Percentiles rank a stretch among this genome's conserved stretches.
Evolutionary conservation across 2,113 vertebrate genomes (phyloP).

Genomic region (Rhinolophus sinicus): DNA sequence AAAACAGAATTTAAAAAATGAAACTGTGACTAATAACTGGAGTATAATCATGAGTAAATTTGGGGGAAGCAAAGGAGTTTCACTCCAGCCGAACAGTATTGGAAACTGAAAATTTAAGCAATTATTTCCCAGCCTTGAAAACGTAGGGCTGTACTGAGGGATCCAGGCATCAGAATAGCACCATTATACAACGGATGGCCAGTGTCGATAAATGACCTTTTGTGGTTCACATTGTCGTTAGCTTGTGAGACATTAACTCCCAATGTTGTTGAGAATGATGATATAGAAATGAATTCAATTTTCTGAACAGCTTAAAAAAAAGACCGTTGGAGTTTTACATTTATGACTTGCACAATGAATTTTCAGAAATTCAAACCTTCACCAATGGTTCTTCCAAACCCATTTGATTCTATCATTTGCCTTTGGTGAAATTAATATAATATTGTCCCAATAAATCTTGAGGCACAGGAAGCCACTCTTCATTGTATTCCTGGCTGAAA

Average conservation of each 20-base stretch:
- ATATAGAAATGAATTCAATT: background rate
- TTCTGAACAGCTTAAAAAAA: background rate
- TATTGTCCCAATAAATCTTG: background rate
- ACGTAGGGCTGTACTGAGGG: background rate
- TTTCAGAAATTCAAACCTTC: conserved; percentile 16
- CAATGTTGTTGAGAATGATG: background rate
- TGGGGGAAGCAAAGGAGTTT: background rate
- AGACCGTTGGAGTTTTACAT: background rate
- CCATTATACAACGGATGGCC: background rate
- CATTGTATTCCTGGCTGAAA: background rate
- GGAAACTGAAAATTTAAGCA: background rate
- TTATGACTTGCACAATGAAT: background rate
- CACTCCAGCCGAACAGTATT: background rate
- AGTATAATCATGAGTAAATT: background rate
- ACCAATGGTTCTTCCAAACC: background rate
- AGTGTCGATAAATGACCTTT: background rate
- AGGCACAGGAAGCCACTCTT: background rate
- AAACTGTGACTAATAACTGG: background rate
- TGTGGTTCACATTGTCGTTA: background rate
- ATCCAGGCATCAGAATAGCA: background rate
- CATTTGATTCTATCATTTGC: background rate
- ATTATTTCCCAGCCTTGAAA: background rate
- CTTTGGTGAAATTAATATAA: background rate
- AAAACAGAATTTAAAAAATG: background rate
- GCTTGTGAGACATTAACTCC: background rate